Conservation (phyloP, 1,140 invertebrate species). For the Oryctes rhinoceros region DNA sequence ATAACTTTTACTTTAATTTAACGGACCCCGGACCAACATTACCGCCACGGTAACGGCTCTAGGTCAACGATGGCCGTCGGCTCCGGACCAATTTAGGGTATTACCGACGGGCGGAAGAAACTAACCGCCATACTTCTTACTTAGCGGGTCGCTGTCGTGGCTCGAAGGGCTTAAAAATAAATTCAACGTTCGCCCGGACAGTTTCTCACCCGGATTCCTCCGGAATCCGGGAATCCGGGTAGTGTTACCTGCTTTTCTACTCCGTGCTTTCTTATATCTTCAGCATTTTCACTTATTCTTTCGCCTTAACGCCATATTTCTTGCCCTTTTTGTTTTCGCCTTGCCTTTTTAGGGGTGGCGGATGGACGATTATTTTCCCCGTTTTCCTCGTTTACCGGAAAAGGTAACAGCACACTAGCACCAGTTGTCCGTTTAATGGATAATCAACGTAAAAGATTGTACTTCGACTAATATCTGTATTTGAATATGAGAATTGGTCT, state of each 20-base stretch:
- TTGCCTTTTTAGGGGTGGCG: neutral
- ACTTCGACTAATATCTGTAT: no score
- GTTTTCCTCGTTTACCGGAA: neutral
- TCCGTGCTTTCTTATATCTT: neutral
- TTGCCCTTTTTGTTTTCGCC: neutral
- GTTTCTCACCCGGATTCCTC: constrained; percentile 12
- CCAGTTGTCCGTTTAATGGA: no score
- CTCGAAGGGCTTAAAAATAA: neutral
- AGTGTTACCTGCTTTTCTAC: neutral
- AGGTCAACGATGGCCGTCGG: neutral
- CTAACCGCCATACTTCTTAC: constrained; percentile 31
- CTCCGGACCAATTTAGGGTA: constrained; percentile 12
- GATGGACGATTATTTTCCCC: neutral
- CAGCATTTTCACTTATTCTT: constrained; percentile 5
- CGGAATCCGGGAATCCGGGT: neutral
- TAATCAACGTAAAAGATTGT: no score
- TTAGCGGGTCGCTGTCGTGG: neutral
- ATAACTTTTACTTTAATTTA: constrained; percentile 38
- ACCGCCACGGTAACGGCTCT: neutral
- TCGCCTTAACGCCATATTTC: neutral
- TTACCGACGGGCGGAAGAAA: neutral
- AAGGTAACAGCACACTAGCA: no score
- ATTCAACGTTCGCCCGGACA: neutral
- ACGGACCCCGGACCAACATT: neutral
- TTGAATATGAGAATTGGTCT: no score